Percentiles rank a stretch among this genome's conserved stretches.
Evolutionary conservation across 2,888 invertebrate species (phyloP).

Genomic region (Lepidonotus clava): DNA sequence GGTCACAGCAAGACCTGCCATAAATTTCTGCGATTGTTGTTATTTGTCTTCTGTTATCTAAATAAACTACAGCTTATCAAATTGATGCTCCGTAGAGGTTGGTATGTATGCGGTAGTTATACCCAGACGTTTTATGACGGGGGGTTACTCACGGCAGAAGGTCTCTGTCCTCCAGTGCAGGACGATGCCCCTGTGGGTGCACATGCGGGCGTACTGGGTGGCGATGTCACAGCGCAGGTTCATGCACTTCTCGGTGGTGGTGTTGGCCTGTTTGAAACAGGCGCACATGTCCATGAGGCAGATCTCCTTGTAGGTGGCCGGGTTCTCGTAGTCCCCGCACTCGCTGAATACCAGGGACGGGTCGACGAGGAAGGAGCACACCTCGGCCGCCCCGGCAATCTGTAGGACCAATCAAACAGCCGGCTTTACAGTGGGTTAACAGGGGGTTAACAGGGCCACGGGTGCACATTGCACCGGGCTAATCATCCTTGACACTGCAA

Average conservation of each 20-base stretch:
- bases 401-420: neutral
- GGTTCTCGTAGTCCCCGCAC: conserved; percentile 58
- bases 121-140: no score
- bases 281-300: conserved; percentile 63
- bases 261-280: conserved; percentile 44
- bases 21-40: no score
- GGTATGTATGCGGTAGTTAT: no score
- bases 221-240: conserved; percentile 60
- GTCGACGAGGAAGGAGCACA: conserved; percentile 54
- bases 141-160: conserved; percentile 62
- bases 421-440: neutral
- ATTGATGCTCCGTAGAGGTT: neutral
- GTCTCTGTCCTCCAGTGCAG: conserved; percentile 62
- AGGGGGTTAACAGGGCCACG: no score
- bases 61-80: neutral
- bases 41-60: neutral
- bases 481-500: no score
- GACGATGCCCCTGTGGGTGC: conserved; percentile 61
- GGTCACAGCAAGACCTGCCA: no score
- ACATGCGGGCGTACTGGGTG: conserved; percentile 60
- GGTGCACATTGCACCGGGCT: no score
- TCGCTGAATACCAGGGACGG: conserved; percentile 32
- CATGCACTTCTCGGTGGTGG: conserved; percentile 25
- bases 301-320: conserved; percentile 49
- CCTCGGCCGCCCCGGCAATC: conserved; percentile 16